Percentiles rank a stretch among this genome's conserved stretches.
phyloP scores from a whole-genome alignment of 2,113 vertebrate genomes.

The Procavia capensis region DNA sequence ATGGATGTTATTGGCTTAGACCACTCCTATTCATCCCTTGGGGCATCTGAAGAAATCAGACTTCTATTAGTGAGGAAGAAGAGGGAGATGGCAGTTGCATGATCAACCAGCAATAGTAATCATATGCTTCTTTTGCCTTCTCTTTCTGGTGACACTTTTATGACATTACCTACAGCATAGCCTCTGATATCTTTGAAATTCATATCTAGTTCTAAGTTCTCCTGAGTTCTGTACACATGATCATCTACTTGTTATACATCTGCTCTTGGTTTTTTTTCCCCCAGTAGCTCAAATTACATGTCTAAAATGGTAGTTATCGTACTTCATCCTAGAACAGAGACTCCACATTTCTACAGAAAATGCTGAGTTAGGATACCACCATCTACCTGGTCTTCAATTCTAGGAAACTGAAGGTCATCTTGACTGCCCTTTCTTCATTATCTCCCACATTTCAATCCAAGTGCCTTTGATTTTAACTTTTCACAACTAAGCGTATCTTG shows the following conservation, averaged over 20 bases:
- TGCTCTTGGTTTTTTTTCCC: not conserved
- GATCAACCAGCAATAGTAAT: not conserved
- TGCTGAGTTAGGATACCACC: not conserved
- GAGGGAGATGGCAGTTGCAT: not conserved
- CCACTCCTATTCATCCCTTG: not conserved
- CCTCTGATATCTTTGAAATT: not conserved
- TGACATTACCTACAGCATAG: not conserved
- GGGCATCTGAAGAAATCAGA: not conserved
- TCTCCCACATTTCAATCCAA: not conserved
- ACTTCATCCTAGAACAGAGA: not conserved
- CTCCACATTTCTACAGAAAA: not conserved
- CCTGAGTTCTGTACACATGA: not conserved
- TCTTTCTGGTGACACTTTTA: conserved; percentile 7
- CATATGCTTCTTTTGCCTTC: not conserved
- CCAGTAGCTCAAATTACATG: not conserved
- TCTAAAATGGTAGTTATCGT: not conserved
- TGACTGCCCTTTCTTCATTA: not conserved
- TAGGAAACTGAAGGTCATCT: not conserved
- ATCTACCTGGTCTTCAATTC: not conserved
- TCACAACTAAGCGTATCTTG: not conserved
- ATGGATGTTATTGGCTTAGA: too few species aligned
- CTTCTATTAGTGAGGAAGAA: not conserved
- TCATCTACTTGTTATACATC: not conserved
- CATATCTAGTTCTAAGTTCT: not conserved
- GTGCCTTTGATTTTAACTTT: conserved; percentile 7